Percentiles rank a stretch among this genome's conserved stretches.
Conservation (phyloP, 2,888 invertebrate genomes). For the Volucella bombylans region DNA sequence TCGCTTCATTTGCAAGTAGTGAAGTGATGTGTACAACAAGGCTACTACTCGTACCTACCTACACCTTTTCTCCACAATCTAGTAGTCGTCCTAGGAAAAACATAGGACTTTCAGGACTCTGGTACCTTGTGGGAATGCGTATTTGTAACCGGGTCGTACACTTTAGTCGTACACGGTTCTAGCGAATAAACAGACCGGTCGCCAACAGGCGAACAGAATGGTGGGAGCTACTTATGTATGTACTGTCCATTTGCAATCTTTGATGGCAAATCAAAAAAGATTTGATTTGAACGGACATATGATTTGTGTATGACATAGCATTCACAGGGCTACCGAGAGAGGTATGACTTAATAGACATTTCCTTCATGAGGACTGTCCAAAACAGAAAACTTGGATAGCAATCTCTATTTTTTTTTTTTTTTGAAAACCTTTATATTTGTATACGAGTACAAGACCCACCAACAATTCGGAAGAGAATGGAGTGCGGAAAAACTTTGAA, state of each 20-base stretch:
- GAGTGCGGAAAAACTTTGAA: background rate
- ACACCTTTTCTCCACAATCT: constrained; percentile 10
- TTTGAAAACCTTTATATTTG: too few relatives aligned
- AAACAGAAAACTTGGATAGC: constrained; percentile 49
- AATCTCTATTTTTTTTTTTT: constrained; percentile 43
- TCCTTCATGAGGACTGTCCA: constrained; percentile 58
- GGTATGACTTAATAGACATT: constrained; percentile 49
- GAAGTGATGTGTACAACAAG: constrained; percentile 5
- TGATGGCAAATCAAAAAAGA: constrained; percentile 70
- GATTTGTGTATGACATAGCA: constrained; percentile 64
- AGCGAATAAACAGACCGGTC: too few relatives aligned
- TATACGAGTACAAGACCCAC: too few relatives aligned
- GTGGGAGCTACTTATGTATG: constrained; percentile 45
- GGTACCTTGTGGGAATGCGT: constrained; percentile 50
- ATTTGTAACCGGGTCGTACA: constrained; percentile 48
- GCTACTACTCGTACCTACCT: background rate
- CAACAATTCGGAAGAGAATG: too few relatives aligned
- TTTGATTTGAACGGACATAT: constrained; percentile 70
- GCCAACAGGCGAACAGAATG: background rate
- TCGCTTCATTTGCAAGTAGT: constrained; percentile 72
- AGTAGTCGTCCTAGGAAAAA: constrained; percentile 16
- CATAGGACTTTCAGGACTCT: constrained; percentile 23
- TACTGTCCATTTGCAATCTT: constrained; percentile 64
- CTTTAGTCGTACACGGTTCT: constrained; percentile 21
- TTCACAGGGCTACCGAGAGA: constrained; percentile 7